Percentiles rank a stretch among this genome's conserved stretches.
These are phyloP conservation scores for Ditylenchus dipsaci DNA, from an alignment of 1,140 invertebrate species.

Conservation along the genomic window DNA sequence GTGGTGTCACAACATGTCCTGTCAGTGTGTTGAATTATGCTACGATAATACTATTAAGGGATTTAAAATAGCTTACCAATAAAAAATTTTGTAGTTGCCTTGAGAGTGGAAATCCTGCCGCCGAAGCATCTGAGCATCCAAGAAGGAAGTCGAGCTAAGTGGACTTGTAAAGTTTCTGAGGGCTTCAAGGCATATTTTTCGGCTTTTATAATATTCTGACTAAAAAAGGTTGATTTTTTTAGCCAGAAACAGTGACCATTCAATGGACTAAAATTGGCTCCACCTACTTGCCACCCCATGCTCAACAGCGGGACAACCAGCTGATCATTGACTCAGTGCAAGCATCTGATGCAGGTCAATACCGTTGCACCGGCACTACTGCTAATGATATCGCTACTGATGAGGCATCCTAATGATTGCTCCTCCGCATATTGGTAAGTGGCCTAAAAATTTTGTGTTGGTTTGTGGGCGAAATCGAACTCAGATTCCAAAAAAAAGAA, in stretches of 20 bases:
- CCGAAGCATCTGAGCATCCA: slow-evolving; percentile 48
- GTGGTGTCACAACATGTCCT: no score
- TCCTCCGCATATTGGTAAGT: not conserved
- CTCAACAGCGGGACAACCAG: slow-evolving; percentile 35
- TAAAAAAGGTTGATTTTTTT: slow-evolving; percentile 13
- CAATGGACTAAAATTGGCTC: slow-evolving; percentile 49
- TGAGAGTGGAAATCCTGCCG: slow-evolving; percentile 49
- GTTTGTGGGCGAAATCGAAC: no score
- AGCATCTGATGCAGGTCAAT: slow-evolving; percentile 43
- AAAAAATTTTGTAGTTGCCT: slow-evolving; percentile 15
- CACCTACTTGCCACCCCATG: slow-evolving; percentile 33
- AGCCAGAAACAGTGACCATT: slow-evolving; percentile 47
- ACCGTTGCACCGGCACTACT: slow-evolving; percentile 44
- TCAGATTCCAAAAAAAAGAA: no score
- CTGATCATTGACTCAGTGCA: slow-evolving; percentile 46
- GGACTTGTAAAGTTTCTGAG: slow-evolving; percentile 41
- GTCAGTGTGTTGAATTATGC: no score
- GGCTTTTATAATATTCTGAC: not conserved
- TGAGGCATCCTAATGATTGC: slow-evolving; percentile 37
- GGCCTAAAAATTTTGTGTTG: no score
- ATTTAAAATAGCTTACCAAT: not conserved
- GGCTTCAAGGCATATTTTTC: not conserved
- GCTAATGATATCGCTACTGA: slow-evolving; percentile 47
- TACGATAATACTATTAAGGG: no score
- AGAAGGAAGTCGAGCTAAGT: slow-evolving; percentile 51